Base-by-base conservation (phyloP, 2,888 invertebrate species). In the Smittia sp. region DNA sequence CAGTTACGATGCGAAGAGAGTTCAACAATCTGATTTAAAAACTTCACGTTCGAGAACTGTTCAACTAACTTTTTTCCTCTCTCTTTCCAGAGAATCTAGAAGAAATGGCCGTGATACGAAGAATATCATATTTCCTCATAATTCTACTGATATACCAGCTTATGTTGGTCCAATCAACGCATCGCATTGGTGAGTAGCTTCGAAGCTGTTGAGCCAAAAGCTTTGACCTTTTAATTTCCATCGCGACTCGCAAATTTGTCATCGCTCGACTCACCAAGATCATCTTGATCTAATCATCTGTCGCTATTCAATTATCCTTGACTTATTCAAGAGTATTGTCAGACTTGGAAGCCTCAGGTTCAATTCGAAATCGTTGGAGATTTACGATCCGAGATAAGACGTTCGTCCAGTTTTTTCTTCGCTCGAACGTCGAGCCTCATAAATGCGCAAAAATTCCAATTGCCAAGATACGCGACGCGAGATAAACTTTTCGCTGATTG, bases 81-180 rank as follows among this genome's bases (percentile, higher is more conserved):
- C 46, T 11, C 13, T 6, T 46, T 46, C 13, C 46, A 46, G 46
- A 46, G 20, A 62, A 46, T n/a, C 13, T 46, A 46, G 46, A 6
- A n/a, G 15, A 46, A 46, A 65, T 65, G 65, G 27, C 27, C 25
- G 24, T 65, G 25, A 24, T 65, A 32, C 65, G 65, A 65, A 65
- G 65, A 32, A 65, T 65, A 65, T 65, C 65, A 32, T 32, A 24
- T 32, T 65, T 27, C 18, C 65, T 65, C 1, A 25, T 65, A 20
- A 7, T 65, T 20, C 32, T 65, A 32, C 65, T 65, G 25, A 18
- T 27, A 25, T 11, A 15, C 9, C 15, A 24, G 25, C 25, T 27
- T 1, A 27, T 9, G 13, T 9, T 15, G 6, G 65, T 65, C 25
- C 65, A 65, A 3, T 65, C 65, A n/a, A 65, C 27, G 7, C 65